A percentile compares a stretch with the other conserved stretches of the same genome.
Conservation (phyloP, 1,140 invertebrate genomes). For the Lasioglossum albipes region DNA sequence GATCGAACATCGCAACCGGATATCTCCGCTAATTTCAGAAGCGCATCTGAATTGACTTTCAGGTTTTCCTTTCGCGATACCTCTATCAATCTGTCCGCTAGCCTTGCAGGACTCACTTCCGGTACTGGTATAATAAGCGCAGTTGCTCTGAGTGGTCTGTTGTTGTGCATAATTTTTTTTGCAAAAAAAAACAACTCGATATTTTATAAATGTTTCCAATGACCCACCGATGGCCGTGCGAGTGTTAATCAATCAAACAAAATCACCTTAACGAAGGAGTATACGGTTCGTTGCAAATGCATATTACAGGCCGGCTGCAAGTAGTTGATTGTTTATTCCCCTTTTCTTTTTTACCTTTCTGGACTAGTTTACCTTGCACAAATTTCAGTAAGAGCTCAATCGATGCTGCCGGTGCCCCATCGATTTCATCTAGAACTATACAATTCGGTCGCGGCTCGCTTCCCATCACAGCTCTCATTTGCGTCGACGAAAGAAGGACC, state of each 20-base stretch:
- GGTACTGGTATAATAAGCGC: constrained; percentile 74
- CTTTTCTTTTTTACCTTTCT: constrained; percentile 81
- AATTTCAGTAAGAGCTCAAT: constrained; percentile 93
- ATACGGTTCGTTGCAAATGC: constrained; percentile 98
- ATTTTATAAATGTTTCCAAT: too few relatives aligned
- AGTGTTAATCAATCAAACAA: not conserved
- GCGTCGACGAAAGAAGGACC: constrained; percentile 91
- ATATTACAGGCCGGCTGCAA: constrained; percentile 93
- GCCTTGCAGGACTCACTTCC: constrained; percentile 73
- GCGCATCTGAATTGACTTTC: constrained; percentile 85
- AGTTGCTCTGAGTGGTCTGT: constrained; percentile 68
- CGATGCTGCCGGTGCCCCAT: constrained; percentile 92
- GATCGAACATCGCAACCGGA: constrained; percentile 93
- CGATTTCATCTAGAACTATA: constrained; percentile 98
- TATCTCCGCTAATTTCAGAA: constrained; percentile 89
- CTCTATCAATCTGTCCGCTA: constrained; percentile 85
- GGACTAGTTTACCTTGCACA: constrained; percentile 82
- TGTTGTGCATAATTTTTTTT: constrained; percentile 47
- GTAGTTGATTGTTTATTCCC: constrained; percentile 79
- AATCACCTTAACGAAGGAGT: constrained; percentile 88
- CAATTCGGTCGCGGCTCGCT: constrained; percentile 93
- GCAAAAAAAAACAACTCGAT: too few relatives aligned
- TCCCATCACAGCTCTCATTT: constrained; percentile 93
- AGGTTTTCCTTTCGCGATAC: constrained; percentile 86
- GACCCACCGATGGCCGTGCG: too few relatives aligned